Evolutionary conservation across 2,113 vertebrate species (phyloP), one percentile per base, ranked within the genome.

Genomic region (Genyomyrus donnyi): DNA sequence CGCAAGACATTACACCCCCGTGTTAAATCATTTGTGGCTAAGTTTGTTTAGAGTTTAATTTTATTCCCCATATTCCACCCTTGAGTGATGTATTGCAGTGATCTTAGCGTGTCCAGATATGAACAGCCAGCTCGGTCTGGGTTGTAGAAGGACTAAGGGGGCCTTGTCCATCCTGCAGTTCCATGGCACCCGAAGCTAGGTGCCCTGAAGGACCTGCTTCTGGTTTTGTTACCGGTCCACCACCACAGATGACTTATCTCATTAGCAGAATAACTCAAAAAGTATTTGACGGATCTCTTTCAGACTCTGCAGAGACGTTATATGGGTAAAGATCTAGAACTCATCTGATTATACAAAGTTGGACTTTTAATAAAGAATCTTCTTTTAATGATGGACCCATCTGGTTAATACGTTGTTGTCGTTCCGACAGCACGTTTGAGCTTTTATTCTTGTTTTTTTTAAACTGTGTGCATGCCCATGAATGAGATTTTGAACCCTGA

Each of bases 191-290:
- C 96, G 66, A 99, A 98, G 92, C 92, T 93, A 56, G 98, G 98
- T 6, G 96, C 97, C 45, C 93, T 99, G 92, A 99, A 98, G 92
- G 98, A 99, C 93, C 98, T 97, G 39, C 94, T 99, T 19, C 94
- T 56, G 53, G 53, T 56, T 24, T 58, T 58, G 6, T 24, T 58
- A 62, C 24, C 5, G 9, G 58, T 27, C 62, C n/a, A 11, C 24
- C 58, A 27, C 58, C 8, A 11, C 56, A 11, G 24, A 66, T 27
- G n/a, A 62, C 24, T 66, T 27, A 27, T 66, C 62, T 27, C 9
- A 27, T 27, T 66, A 66, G 24, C n/a, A 66, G 9, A 66, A 66
- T 66, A 66, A 10, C 62, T 66, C 62, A 66, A 66, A 66, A 66
- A 27, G 62, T 66, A 66, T 66, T 66, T 66, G n/a, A 10, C 62